These are phyloP conservation scores for Anthopleura sola DNA, from an alignment of 64 coral and sea anemone genomes.

Conservation along the genomic window DNA sequence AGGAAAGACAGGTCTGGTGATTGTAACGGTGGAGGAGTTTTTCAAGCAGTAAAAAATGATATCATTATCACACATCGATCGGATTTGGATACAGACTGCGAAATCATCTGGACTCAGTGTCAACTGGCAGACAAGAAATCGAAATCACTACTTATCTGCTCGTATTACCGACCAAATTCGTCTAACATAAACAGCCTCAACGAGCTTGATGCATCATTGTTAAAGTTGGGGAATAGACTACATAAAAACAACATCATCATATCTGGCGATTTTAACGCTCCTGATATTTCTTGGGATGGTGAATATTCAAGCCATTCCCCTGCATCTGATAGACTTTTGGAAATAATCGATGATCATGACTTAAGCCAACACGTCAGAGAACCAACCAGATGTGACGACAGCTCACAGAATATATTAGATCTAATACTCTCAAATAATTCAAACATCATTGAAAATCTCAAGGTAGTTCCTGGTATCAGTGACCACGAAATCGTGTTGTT, in stretches of 20 bases:
- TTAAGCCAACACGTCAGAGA: neutral
- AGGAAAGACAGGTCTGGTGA: constrained; percentile 19
- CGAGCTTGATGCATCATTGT: constrained; percentile 35
- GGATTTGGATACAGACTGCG: constrained; percentile 23
- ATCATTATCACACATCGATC: constrained; percentile 18
- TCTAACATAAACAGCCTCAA: constrained; percentile 43
- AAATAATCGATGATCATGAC: constrained; percentile 32
- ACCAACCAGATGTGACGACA: neutral
- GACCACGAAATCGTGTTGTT: constrained; percentile 47
- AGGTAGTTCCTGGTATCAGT: constrained; percentile 41
- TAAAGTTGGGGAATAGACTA: constrained; percentile 25
- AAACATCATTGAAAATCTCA: constrained; percentile 25
- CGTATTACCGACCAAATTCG: constrained; percentile 39
- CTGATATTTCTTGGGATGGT: neutral
- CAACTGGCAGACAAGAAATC: constrained; percentile 10
- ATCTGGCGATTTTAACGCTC: no score
- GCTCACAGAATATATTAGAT: constrained; percentile 20
- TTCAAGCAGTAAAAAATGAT: constrained; percentile 32
- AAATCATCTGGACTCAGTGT: constrained; percentile 44
- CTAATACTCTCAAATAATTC: constrained; percentile 28
- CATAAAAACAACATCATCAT: no score
- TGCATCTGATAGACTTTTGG: constrained; percentile 14
- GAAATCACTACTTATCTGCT: constrained; percentile 42
- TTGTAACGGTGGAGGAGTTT: constrained; percentile 19
- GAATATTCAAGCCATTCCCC: neutral